A percentile compares a stretch with the other conserved stretches of the same genome.
Evolutionary conservation across 2,113 vertebrate species (phyloP).

Genomic region (Turnix velox): DNA sequence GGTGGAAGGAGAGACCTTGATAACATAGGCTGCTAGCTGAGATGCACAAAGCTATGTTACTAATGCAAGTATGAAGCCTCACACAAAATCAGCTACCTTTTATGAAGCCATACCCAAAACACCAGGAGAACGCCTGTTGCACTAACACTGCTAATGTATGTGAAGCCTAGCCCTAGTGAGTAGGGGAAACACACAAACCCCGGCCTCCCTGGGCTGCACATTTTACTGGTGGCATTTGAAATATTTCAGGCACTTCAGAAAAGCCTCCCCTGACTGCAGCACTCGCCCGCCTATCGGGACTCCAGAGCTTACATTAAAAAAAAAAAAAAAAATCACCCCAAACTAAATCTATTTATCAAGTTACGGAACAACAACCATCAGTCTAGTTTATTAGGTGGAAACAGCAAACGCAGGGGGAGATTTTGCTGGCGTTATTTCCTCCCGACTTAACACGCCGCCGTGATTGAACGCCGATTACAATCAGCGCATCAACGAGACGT

Average conservation of each 20-base stretch:
- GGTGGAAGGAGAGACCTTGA: not conserved
- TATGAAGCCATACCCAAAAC: not conserved
- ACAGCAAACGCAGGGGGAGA: not conserved
- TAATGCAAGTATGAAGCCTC: not conserved
- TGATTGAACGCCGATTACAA: not conserved
- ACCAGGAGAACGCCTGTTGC: not conserved
- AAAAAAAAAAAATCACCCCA: not conserved
- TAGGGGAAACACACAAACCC: not conserved
- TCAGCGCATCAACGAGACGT: not conserved
- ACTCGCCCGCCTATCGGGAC: not conserved
- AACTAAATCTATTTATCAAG: not conserved
- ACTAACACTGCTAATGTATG: accelerated
- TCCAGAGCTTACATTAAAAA: not conserved
- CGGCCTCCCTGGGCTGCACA: not conserved
- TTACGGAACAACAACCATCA: not conserved
- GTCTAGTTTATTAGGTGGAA: not conserved
- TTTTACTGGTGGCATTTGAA: not conserved
- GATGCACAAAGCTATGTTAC: not conserved
- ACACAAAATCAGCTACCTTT: not conserved
- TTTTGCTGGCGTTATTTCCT: not conserved
- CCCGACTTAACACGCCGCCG: not conserved
- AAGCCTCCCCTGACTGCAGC: not conserved
- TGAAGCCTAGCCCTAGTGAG: not conserved
- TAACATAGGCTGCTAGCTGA: not conserved
- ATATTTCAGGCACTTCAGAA: not conserved